Evolutionary conservation across 2,888 invertebrate species (phyloP), one percentile per base, ranked within the genome.

Genomic region (Sinopyrophorus schimmeli): DNA sequence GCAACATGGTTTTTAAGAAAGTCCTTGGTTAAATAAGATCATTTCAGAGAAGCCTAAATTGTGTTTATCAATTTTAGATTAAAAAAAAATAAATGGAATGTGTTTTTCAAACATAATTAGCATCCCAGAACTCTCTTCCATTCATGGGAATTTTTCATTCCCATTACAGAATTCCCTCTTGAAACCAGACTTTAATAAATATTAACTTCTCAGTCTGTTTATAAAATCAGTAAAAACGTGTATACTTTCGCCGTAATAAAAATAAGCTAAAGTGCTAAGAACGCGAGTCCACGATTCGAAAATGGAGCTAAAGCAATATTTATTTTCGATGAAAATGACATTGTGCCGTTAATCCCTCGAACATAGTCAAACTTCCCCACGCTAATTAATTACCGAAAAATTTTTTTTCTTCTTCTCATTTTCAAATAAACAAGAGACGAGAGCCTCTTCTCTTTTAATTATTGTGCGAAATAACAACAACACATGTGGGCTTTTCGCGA

Each of bases 401-500:
- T n/a, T n/a, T n/a, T n/a, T n/a, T n/a, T n/a, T n/a, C n/a, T n/a
- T n/a, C n/a, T n/a, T n/a, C n/a, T n/a, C n/a, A n/a, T n/a, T n/a
- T n/a, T n/a, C n/a, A n/a, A n/a, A n/a, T n/a, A n/a, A 20, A 5
- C 20, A 20, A 20, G 20, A 5, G 6, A 5, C 20, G 6, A 20
- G 20, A 20, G 5, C 20, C 5, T 20, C 6, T 20, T 5, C 5
- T 5, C 20, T 6, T 20, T 20, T 20, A 24, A 9, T 24, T 28
- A 31, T 14, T 57, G 51, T 39, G 47, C 42, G 46, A n/a, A n/a
- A n/a, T n/a, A n/a, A n/a, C n/a, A n/a, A n/a, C n/a, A n/a, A n/a
- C 54, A 59, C 55, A 59, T 55, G 57, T 55, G 55, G 44, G 12
- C 15, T 37, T 50, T 57, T 41, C 53, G 51, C 35, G 54, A 40